Percentiles rank a stretch among this genome's conserved stretches.
These are phyloP conservation scores for Anser cygnoides DNA, from an alignment of 2,113 vertebrate genomes.

Conservation along the genomic window DNA sequence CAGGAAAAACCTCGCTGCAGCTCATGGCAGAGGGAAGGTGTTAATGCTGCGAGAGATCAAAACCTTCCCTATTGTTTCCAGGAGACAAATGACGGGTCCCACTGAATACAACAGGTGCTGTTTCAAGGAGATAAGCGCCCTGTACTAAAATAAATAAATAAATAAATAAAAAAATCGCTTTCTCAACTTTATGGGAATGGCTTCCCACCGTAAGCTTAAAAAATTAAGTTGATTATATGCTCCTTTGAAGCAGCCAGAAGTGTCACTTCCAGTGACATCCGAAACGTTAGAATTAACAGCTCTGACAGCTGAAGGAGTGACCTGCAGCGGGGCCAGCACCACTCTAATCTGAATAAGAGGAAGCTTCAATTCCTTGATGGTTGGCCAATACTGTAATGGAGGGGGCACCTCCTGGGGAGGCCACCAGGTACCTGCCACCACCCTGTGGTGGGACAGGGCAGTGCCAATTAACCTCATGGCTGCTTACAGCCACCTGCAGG, in stretches of 20 bases:
- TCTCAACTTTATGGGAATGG: background rate
- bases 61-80: background rate
- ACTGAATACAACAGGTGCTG: background rate
- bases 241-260: slow-evolving; percentile 36
- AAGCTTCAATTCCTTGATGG: slow-evolving; percentile 45
- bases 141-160: background rate
- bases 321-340: background rate
- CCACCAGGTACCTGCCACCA: background rate
- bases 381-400: slow-evolving; percentile 6
- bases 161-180: background rate
- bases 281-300: background rate
- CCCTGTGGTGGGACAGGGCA: background rate
- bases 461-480: background rate
- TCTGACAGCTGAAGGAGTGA: slow-evolving; percentile 56
- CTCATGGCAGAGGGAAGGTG: background rate
- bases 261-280: slow-evolving; percentile 19
- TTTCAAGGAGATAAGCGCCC: background rate
- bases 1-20: background rate
- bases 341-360: slow-evolving; percentile 60
- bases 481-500: background rate
- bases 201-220: background rate
- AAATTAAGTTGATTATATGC: slow-evolving; percentile 27
- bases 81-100: background rate
- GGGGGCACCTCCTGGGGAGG: background rate
- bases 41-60: background rate